These are phyloP conservation scores for Cinclus mexicanus DNA, from an alignment of 2,113 vertebrate species.

Conservation along the genomic window DNA sequence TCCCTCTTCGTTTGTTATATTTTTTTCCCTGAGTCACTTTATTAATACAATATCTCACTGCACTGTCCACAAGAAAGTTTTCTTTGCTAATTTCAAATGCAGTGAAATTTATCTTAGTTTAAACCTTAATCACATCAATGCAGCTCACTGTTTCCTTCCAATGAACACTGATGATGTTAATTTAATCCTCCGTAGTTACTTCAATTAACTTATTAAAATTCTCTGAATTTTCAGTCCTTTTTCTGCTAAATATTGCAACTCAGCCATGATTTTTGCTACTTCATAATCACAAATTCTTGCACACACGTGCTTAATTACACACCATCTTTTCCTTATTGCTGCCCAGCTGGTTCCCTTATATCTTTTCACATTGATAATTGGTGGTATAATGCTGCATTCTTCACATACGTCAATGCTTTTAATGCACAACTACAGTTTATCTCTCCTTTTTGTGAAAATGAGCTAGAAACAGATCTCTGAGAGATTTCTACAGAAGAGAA, in stretches of 20 bases:
- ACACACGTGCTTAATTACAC: background rate
- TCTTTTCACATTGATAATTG: background rate
- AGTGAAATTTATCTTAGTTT: background rate
- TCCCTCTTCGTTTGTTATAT: accelerated
- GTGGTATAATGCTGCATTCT: background rate
- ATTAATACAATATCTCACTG: background rate
- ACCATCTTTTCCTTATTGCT: background rate
- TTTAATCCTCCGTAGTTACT: background rate
- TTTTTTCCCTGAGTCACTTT: background rate
- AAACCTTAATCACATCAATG: background rate
- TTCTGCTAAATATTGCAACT: background rate
- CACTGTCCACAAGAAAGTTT: accelerated
- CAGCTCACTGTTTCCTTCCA: background rate
- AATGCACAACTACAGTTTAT: background rate
- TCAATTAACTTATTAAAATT: background rate
- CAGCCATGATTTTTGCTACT: background rate
- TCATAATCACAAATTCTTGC: background rate
- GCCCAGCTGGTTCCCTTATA: accelerated
- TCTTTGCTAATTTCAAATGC: background rate
- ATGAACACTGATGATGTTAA: background rate
- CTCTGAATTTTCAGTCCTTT: background rate
- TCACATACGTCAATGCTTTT: background rate
- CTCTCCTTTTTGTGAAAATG: background rate
- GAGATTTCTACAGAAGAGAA: background rate
- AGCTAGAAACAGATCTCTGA: background rate